Evolutionary conservation across 2,113 vertebrate genomes (phyloP), one percentile per base, ranked within the genome.

Genomic region (Hippoglossus stenolepis): DNA sequence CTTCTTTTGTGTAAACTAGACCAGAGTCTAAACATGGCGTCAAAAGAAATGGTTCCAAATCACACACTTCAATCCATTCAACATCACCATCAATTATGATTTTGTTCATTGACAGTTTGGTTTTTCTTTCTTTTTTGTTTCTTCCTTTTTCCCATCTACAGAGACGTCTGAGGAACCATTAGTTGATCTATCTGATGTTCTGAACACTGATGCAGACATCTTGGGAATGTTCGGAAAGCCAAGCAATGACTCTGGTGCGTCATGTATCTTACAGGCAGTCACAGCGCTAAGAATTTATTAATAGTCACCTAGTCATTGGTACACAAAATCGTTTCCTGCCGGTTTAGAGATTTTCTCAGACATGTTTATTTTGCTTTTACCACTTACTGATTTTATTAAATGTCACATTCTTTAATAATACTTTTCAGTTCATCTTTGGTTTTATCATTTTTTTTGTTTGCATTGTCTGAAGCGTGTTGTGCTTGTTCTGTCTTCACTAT

Each of bases 191-290:
- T 96, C 96, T 77, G 97, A 98, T 91, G 97, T 98, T 85, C 93
- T 99, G 89, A 99, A 96, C 91, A 97, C 95, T 74, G 98, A 98
- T 56, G 96, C 97, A 88, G 98, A 99, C 93, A 96, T 99, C 91
- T 96, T 99, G 92, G 97, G 97, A 89, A 98, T 99, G 85, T 96
- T 99, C 90, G 96, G 96, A 87, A 98, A 98, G 87, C 95, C 96
- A 90, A 94, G 95, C 79, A 94, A 95, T 94, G 96, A 96, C 87
- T 95, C 97, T 70, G 97, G 98, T 99, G 95, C 84, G 94, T 92
- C 75, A 71, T 82, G 49, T 73, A 85, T 86, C 72, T 85, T 75
- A 80, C 81, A 84, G 85, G 69, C 78, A 78, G 82, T 83, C 63
- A 86, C 84, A 85, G 70, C 75, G 31, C 70, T 72, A 77, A 65